Evolutionary conservation across 2,888 invertebrate species (phyloP), one percentile per base, ranked within the genome.

Genomic region (Macaria notata): DNA sequence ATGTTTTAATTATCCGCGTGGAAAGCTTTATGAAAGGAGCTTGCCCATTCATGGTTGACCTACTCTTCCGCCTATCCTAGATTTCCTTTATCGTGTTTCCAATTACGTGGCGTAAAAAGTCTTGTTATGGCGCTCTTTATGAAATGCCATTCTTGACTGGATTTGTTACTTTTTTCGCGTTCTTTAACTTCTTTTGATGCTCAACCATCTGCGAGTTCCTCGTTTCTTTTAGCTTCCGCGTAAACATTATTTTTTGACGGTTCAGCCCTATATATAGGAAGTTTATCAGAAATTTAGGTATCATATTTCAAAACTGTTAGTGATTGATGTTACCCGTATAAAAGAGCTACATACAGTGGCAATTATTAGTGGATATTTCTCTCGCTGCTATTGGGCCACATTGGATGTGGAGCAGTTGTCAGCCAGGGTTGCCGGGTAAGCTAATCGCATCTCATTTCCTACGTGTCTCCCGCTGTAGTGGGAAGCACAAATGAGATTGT

Each of bases 391-490:
- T 47, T 54, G 49, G 58, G 53, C 49, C 43, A 54, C 36, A 46
- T 49, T 53, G 46, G 38, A 29, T 19, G 3, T 29, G 41, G 49
- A 31, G 49, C 44, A 4, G 33, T 36, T 36, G 33, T 36, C 33
- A 7, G 7, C 7, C 50, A 36, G 43, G 49, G 46, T 67, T 69
- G 69, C 73, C 76, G 76, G 72, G 78, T 82, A 72, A 79, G 81
- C 79, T 85, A 86, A 84, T 86, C 81, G 79, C 76, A 79, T 79
- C 84, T 84, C 79, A 86, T 86, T 86, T 85, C 86, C 87, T 81
- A 74, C 79, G 67, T 81, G 84, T 85, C 83, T 77, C 76, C 71
- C 75, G 75, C 76, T 80, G 79, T 81, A 80, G 79, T 79, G 76
- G 80, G 77, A 79, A 80, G 76, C 82, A 77, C 78, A 82, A 85